These are phyloP conservation scores for Poecilia latipinna DNA, from an alignment of 2,113 vertebrate species.

Conservation along the genomic window DNA sequence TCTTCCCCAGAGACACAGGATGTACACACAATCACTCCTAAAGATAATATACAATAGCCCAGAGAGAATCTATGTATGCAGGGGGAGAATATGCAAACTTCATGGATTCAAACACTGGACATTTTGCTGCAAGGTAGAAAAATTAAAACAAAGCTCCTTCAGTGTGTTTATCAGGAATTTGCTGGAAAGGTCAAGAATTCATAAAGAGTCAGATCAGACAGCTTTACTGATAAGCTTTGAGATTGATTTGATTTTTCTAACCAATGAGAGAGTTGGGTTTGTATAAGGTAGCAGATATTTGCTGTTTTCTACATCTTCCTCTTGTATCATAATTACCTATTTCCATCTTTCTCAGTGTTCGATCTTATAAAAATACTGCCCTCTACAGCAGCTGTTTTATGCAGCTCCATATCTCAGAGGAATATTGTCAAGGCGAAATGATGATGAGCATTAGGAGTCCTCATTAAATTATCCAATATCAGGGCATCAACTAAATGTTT, in stretches of 20 bases:
- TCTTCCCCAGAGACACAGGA: neutral
- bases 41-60: too few relatives aligned
- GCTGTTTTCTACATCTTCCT: conserved; percentile 16
- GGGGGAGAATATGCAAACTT: too few relatives aligned
- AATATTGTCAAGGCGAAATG: conserved; percentile 61
- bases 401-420: conserved; percentile 45
- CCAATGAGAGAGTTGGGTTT: neutral
- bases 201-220: neutral
- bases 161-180: too few relatives aligned
- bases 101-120: too few relatives aligned
- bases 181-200: neutral
- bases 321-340: conserved; percentile 44
- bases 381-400: conserved; percentile 50
- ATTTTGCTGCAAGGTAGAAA: too few relatives aligned
- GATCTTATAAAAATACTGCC: conserved; percentile 51
- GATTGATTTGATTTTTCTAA: neutral
- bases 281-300: neutral
- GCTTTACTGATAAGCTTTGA: neutral
- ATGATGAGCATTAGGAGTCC: conserved; percentile 53
- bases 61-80: too few relatives aligned
- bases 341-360: conserved; percentile 42
- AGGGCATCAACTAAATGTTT: conserved; percentile 43
- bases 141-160: too few relatives aligned
- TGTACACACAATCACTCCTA: too few relatives aligned
- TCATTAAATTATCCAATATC: conserved; percentile 55